phyloP scores from a whole-genome alignment of 1,140 invertebrate genomes.

The Dufourea novaeangliae region DNA sequence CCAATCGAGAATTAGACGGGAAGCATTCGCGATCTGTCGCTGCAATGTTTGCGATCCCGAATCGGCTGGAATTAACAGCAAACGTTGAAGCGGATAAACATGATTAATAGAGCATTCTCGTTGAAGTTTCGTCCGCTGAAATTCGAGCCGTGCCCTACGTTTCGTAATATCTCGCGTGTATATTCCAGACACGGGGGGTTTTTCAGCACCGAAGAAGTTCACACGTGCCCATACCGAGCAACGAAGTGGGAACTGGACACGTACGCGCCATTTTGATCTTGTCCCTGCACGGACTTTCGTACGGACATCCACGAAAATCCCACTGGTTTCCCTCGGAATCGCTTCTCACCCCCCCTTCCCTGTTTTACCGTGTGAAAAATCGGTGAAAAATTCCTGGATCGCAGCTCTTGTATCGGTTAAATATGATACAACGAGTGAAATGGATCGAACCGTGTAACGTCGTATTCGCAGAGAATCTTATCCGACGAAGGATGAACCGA shows the following conservation, averaged over 20 bases:
- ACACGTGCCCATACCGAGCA: neutral
- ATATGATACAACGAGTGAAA: constrained; percentile 1
- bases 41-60: neutral
- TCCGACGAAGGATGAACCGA: neutral
- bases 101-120: constrained; percentile 27
- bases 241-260: neutral
- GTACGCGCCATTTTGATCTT: constrained; percentile 27
- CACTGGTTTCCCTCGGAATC: neutral
- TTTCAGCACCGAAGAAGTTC: neutral
- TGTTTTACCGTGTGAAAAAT: neutral
- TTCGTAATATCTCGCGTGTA: constrained; percentile 3
- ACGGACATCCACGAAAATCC: neutral
- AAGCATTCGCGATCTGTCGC: constrained; percentile 3
- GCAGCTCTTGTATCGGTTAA: constrained; percentile 1
- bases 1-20: constrained; percentile 21
- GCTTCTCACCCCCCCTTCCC: neutral
- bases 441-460: neutral
- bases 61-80: constrained; percentile 19
- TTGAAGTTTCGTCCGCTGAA: neutral
- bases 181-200: neutral
- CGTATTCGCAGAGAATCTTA: neutral
- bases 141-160: neutral
- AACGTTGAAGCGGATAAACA: constrained; percentile 33
- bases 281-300: neutral
- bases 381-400: neutral